phyloP scores from a whole-genome alignment of 2,113 vertebrate genomes.

The Sceloporus undulatus region DNA sequence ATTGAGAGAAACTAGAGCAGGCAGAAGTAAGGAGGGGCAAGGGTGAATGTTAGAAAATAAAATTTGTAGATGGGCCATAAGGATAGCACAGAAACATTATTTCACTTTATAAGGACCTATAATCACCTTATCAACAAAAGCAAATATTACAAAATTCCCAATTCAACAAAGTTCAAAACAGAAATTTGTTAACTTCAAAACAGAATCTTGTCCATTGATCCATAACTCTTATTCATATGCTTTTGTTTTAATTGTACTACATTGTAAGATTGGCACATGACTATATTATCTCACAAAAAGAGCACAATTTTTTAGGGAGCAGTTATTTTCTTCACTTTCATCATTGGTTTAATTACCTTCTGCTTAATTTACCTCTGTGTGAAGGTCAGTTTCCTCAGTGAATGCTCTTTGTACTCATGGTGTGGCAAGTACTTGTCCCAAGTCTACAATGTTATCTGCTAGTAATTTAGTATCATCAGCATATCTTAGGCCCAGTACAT shows the following conservation, averaged over 20 bases:
- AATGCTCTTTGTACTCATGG: neutral
- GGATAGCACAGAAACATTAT: neutral
- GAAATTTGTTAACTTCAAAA: neutral
- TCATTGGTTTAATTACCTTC: slow-evolving; percentile 2
- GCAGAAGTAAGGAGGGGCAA: neutral
- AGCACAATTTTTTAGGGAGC: neutral
- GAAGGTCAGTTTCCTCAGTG: neutral
- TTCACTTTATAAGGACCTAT: neutral
- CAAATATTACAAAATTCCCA: neutral
- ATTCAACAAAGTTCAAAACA: neutral
- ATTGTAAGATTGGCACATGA: neutral
- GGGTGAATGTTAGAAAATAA: neutral
- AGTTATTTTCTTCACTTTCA: neutral
- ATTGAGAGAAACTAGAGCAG: too few species aligned
- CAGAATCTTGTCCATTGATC: neutral
- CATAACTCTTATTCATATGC: neutral
- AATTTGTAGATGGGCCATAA: neutral
- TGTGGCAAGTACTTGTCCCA: neutral
- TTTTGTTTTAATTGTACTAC: neutral
- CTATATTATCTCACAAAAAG: neutral
- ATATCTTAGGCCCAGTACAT: too few species aligned
- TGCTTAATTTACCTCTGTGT: neutral
- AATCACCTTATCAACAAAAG: neutral
- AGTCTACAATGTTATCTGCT: too few species aligned
- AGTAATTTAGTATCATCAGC: too few species aligned